These are phyloP conservation scores for Hartigia nigra DNA, from an alignment of 2,888 invertebrate species.

Conservation along the genomic window DNA sequence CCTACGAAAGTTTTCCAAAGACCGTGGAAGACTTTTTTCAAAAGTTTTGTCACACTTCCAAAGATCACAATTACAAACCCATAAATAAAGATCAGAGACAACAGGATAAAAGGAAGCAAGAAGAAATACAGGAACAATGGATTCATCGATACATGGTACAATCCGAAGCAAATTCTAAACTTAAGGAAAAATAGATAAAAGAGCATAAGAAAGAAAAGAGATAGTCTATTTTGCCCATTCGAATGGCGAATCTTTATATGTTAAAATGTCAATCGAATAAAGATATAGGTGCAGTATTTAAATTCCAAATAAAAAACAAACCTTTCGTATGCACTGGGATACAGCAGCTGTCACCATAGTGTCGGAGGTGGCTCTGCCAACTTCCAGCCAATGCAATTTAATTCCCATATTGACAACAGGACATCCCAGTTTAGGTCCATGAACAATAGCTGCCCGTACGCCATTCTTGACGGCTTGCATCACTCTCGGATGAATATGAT, in stretches of 20 bases:
- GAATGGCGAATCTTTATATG: background rate
- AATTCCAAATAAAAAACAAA: slow-evolving; percentile 51
- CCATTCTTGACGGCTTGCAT: slow-evolving; percentile 80
- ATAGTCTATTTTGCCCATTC: background rate
- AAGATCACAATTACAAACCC: background rate
- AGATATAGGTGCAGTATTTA: background rate
- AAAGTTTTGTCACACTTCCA: background rate
- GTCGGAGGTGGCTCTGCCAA: slow-evolving; percentile 81
- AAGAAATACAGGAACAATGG: slow-evolving; percentile 13
- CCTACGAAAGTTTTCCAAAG: background rate
- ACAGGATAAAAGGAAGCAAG: slow-evolving; percentile 5
- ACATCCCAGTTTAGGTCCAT: slow-evolving; percentile 89
- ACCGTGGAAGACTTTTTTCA: background rate
- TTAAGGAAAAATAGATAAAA: background rate
- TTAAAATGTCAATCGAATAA: slow-evolving; percentile 3
- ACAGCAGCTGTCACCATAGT: slow-evolving; percentile 85
- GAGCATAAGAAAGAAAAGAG: background rate
- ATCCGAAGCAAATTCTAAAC: background rate
- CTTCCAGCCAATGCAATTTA: slow-evolving; percentile 80
- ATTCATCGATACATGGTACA: background rate
- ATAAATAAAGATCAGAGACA: background rate
- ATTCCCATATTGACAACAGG: slow-evolving; percentile 84
- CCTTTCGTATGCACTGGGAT: slow-evolving; percentile 85
- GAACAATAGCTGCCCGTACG: slow-evolving; percentile 74
- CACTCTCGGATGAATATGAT: slow-evolving; percentile 74